Evolutionary conservation across 2,888 invertebrate genomes (phyloP).

Genomic region (Lingula anatina): DNA sequence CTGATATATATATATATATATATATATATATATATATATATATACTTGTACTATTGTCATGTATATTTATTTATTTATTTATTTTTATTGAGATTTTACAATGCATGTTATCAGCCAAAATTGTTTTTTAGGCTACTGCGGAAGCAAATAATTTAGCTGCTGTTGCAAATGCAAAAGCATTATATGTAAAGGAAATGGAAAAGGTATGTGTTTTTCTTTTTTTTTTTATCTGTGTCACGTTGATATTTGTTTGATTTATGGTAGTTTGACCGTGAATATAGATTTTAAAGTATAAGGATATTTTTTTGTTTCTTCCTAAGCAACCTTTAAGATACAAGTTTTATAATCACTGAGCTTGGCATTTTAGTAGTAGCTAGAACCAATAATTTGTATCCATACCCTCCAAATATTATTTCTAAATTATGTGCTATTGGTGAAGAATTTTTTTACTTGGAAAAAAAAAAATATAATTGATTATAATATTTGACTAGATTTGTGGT

Average conservation of each 20-base stretch:
- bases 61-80: no score
- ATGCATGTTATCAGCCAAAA: no score
- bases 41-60: no score
- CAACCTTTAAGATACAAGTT: not conserved
- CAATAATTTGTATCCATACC: not conserved
- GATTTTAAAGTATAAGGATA: no score
- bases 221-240: no score
- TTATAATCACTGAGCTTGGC: not conserved
- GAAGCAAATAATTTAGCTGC: constrained; percentile 98
- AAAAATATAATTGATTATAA: not conserved
- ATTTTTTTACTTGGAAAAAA: not conserved
- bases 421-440: not conserved
- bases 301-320: not conserved
- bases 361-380: not conserved
- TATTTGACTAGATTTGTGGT: constrained; percentile 67
- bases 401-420: not conserved
- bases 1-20: not conserved
- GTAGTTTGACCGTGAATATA: no score
- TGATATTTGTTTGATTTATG: no score
- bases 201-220: constrained; percentile 62
- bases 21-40: constrained; percentile 21
- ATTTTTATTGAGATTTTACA: no score
- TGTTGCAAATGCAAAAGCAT: constrained; percentile 87
- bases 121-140: constrained; percentile 96
- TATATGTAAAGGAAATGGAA: constrained; percentile 88